These are phyloP conservation scores for Podarcis cretensis DNA, from an alignment of 2,113 vertebrate genomes.

Conservation along the genomic window DNA sequence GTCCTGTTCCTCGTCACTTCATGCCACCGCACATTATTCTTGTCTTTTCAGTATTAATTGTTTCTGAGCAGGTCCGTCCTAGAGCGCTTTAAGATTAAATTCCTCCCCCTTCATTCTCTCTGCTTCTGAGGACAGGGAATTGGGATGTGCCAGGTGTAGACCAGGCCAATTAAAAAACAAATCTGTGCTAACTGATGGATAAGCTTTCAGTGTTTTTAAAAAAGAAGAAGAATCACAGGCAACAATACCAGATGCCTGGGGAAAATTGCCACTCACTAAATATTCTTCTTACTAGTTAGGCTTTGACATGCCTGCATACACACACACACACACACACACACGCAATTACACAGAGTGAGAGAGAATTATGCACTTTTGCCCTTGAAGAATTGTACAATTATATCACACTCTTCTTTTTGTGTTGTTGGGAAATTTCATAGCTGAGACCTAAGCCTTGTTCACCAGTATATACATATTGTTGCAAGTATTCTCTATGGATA, in stretches of 20 bases:
- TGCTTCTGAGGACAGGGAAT: conserved; percentile 65
- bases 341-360: conserved; percentile 15
- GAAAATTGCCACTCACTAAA: conserved; percentile 76
- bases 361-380: background rate
- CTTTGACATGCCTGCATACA: conserved; percentile 55
- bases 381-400: background rate
- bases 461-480: background rate
- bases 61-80: conserved; percentile 64
- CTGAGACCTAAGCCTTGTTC: background rate
- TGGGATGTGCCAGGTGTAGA: conserved; percentile 69
- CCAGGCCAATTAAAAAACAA: conserved; percentile 81
- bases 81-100: conserved; percentile 57
- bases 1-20: conserved; percentile 50
- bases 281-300: conserved; percentile 54
- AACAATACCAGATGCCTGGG: conserved; percentile 70
- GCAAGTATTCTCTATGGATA: background rate
- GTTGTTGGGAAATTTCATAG: background rate
- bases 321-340: conserved; percentile 52
- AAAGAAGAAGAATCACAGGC: conserved; percentile 63
- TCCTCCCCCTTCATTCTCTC: conserved; percentile 56
- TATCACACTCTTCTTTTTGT: background rate
- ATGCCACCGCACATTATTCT: conserved; percentile 46
- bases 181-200: conserved; percentile 78
- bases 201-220: conserved; percentile 63
- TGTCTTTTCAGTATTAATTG: conserved; percentile 67